Base-by-base conservation (phyloP, 2,888 invertebrate species). In the Latrodectus elegans region DNA sequence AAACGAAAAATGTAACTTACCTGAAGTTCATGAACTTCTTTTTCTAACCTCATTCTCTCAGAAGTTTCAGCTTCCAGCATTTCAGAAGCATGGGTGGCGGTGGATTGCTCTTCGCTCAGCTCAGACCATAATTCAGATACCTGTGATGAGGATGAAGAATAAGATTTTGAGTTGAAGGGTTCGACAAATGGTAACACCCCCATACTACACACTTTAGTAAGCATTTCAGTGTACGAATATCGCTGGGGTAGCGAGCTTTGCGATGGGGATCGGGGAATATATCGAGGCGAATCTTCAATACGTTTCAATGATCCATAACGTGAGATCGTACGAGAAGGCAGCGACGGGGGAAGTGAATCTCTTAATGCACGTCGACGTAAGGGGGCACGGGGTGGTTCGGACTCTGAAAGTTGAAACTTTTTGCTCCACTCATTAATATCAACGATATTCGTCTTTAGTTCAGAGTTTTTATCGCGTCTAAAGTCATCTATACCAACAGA, bases 71-170 rank as follows among this genome's bases (percentile, higher is more conserved):
- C 96, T 92, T 98, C 97, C 79, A 98, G 94, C 83, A 97, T 94
- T 92, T 98, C 98, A 0, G 96, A 95, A 10, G 97, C 96, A 90
- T 97, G 94, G 15, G 96, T 96, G 8, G 97, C 96, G 4, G 97
- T 96, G 4, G 96, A 96, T 90, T 97, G 96, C 92, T 98, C 98
- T 92, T 98, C 98, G 3, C 96, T 95, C 90, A 97, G 93, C 92
- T 98, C 98, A 51, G 97, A 96, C 84, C 96, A 96, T 93, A 98
- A 95, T 93, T 98, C 98, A 91, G 97, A 96, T 92, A 98, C 93
- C 98, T 98, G 93, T 0, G 92, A 93, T 90, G 85, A 89, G 67
- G 88, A 88, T n/a, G 88, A 88, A 77, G 88, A 83, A 84, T 79
- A 79, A 71, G 84, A 88, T 60, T 78, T 84, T 79, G 83, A 80